Evolutionary conservation across 2,113 vertebrate genomes (phyloP).

Genomic region (Brevimyrus niger): DNA sequence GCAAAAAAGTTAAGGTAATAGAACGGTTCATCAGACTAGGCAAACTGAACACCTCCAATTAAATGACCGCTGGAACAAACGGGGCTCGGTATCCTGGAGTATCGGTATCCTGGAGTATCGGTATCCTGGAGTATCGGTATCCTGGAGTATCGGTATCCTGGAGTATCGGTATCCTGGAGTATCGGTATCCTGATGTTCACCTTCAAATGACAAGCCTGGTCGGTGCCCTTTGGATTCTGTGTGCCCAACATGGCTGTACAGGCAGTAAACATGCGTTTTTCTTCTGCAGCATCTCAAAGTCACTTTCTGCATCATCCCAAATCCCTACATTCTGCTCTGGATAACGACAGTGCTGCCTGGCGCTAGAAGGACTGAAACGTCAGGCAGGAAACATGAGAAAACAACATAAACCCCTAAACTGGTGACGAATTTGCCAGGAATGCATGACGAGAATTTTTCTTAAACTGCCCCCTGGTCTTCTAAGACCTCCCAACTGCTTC

Average conservation of each 20-base stretch:
- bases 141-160: too few species aligned
- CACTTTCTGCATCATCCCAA: not conserved
- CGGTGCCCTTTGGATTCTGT: not conserved
- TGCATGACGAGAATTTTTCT: not conserved
- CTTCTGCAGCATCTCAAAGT: not conserved
- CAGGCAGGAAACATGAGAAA: not conserved
- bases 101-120: too few species aligned
- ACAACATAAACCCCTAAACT: not conserved
- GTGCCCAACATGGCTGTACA: not conserved
- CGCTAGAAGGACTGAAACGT: not conserved
- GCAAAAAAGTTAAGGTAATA: not conserved
- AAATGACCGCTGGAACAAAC: not conserved
- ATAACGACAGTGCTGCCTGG: not conserved
- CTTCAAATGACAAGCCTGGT: not conserved
- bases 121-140: too few species aligned
- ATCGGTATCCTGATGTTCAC: not conserved
- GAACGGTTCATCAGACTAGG: not conserved
- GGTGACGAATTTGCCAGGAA: not conserved
- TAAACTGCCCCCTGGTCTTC: not conserved
- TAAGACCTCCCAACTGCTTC: not conserved
- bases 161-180: not conserved
- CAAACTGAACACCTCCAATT: not conserved
- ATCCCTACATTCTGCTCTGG: not conserved
- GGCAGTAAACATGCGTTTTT: not conserved
- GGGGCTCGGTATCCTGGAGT: not conserved